Evolutionary conservation across 2,888 invertebrate species (phyloP).

Genomic region (Tribolium freemani): DNA sequence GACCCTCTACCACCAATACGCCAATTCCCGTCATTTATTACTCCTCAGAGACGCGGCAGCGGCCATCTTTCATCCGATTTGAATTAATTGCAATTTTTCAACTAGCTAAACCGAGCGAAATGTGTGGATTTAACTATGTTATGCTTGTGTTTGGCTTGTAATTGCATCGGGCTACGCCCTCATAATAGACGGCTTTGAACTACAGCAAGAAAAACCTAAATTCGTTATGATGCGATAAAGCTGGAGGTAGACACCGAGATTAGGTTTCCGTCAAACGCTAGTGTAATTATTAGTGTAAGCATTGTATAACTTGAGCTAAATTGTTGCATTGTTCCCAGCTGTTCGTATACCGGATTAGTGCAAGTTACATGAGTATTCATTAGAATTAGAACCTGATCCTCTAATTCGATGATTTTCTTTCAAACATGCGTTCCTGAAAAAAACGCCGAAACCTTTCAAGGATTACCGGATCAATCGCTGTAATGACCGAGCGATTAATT

Average conservation of each 20-base stretch:
- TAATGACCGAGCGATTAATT: slow-evolving; percentile 28
- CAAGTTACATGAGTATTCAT: slow-evolving; percentile 31
- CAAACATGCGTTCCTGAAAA: neutral
- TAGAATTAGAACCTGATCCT: slow-evolving; percentile 2
- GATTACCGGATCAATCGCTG: slow-evolving; percentile 22
- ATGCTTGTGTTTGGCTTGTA: slow-evolving; percentile 15
- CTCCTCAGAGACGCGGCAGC: slow-evolving; percentile 2
- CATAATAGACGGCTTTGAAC: slow-evolving; percentile 19
- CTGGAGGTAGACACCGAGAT: slow-evolving; percentile 3
- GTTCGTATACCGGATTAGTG: slow-evolving; percentile 20
- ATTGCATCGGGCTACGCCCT: slow-evolving; percentile 13
- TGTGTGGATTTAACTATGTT: slow-evolving; percentile 15
- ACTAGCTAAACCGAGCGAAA: neutral
- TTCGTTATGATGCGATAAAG: neutral
- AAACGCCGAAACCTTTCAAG: slow-evolving; percentile 11
- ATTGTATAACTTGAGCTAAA: slow-evolving; percentile 25
- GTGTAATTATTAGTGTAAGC: slow-evolving; percentile 25
- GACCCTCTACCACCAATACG: slow-evolving; percentile 4
- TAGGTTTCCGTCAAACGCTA: slow-evolving; percentile 20
- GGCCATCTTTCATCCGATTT: neutral
- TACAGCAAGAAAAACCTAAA: neutral
- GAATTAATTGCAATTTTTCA: slow-evolving; percentile 2
- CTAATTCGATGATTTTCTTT: neutral
- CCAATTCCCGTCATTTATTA: slow-evolving; percentile 6
- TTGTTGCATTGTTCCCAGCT: slow-evolving; percentile 28